Conservation (phyloP, 2,113 vertebrate species). For the Geococcyx californianus region DNA sequence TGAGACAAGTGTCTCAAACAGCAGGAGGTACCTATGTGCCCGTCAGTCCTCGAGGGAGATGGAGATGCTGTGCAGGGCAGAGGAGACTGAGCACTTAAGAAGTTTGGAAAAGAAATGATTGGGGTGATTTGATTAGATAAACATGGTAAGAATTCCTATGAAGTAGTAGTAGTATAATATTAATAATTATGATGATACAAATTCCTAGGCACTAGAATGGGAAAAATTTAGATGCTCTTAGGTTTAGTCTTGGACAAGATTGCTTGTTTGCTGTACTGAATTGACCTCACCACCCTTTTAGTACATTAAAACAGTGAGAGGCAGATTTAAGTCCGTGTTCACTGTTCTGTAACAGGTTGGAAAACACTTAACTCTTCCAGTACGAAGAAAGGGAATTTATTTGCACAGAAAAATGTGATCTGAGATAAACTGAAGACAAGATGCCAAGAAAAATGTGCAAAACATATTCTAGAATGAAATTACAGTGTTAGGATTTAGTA, state of each 20-base stretch:
- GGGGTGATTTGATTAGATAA: background rate
- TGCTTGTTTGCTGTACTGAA: background rate
- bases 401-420: background rate
- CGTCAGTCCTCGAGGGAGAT: fast-evolving
- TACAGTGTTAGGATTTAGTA: background rate
- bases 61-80: background rate
- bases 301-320: background rate
- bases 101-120: background rate
- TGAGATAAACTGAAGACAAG: background rate
- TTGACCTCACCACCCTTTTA: background rate
- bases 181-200: too few species aligned
- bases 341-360: background rate
- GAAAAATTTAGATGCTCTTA: background rate
- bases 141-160: background rate
- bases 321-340: background rate
- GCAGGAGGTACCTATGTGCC: background rate
- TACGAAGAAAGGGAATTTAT: background rate
- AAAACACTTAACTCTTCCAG: background rate
- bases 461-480: background rate
- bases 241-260: background rate
- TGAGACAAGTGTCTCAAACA: background rate
- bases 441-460: background rate
- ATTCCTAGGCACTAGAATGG: background rate
- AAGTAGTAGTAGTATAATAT: too few species aligned
- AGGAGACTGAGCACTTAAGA: background rate